These are phyloP conservation scores for Merops nubicus DNA, from an alignment of 2,113 vertebrate species.

Conservation along the genomic window DNA sequence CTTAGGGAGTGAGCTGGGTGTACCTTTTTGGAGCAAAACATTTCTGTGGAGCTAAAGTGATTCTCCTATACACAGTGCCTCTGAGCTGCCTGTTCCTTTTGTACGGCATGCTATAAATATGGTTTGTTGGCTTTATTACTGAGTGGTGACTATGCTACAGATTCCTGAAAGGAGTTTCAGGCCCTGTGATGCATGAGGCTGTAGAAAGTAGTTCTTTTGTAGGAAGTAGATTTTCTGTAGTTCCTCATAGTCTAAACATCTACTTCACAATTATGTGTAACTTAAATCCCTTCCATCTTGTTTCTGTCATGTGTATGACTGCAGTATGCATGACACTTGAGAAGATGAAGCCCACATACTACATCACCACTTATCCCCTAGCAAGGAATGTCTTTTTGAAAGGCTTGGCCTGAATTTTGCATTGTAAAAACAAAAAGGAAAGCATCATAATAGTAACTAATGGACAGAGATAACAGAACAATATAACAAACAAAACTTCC, in stretches of 20 bases:
- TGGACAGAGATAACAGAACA: not conserved
- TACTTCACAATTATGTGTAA: not conserved
- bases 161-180: not conserved
- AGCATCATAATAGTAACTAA: not conserved
- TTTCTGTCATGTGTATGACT: not conserved
- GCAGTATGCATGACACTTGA: not conserved
- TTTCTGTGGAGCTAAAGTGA: not conserved
- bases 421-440: not conserved
- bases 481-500: not conserved
- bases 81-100: not conserved
- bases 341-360: not conserved
- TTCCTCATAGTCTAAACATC: not conserved
- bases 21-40: not conserved
- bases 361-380: not conserved
- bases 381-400: not conserved
- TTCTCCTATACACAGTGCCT: not conserved
- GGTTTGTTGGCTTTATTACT: not conserved
- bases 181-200: not conserved
- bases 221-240: not conserved
- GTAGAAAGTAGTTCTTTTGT: not conserved
- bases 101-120: not conserved
- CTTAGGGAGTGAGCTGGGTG: not conserved
- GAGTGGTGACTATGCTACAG: not conserved
- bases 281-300: not conserved
- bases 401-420: not conserved